These are phyloP conservation scores for Chymomyza caudatula DNA, from an alignment of 2,888 invertebrate genomes.

Conservation along the genomic window DNA sequence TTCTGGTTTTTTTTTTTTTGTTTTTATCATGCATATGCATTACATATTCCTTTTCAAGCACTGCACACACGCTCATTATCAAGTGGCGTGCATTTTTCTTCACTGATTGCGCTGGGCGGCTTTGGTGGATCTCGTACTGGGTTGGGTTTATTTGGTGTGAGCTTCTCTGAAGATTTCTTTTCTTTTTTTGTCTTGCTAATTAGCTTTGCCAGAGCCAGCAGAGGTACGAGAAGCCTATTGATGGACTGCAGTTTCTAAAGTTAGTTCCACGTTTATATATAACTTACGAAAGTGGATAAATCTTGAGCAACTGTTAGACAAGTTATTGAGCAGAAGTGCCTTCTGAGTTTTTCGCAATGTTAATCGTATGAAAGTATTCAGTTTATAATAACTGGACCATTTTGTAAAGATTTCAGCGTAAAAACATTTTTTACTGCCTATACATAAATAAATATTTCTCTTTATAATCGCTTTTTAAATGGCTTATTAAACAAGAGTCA, in stretches of 20 bases:
- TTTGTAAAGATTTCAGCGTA: conserved; percentile 8
- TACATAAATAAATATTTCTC: not conserved
- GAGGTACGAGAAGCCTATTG: not conserved
- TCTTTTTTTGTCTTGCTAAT: conserved; percentile 43
- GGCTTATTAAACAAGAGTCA: conserved; percentile 15
- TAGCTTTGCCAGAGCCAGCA: conserved; percentile 33
- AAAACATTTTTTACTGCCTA: conserved; percentile 1
- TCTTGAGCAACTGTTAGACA: not conserved
- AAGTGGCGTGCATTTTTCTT: conserved; percentile 68
- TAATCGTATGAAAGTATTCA: not conserved
- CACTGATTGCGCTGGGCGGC: conserved; percentile 58
- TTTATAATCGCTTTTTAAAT: conserved; percentile 11
- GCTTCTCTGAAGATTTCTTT: not conserved
- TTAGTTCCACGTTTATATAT: not conserved
- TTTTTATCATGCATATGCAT: conserved; percentile 17
- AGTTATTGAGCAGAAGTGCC: not conserved
- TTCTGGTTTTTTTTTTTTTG: conserved; percentile 1
- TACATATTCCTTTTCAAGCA: conserved; percentile 15
- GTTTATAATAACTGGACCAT: not conserved
- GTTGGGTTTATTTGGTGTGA: not conserved
- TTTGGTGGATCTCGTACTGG: not conserved
- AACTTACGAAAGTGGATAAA: not conserved
- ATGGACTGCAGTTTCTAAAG: not conserved
- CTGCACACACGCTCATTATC: conserved; percentile 47
- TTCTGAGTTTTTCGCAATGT: conserved; percentile 3